phyloP scores from a whole-genome alignment of 1,140 invertebrate species.

The Platorchestia sp. region DNA sequence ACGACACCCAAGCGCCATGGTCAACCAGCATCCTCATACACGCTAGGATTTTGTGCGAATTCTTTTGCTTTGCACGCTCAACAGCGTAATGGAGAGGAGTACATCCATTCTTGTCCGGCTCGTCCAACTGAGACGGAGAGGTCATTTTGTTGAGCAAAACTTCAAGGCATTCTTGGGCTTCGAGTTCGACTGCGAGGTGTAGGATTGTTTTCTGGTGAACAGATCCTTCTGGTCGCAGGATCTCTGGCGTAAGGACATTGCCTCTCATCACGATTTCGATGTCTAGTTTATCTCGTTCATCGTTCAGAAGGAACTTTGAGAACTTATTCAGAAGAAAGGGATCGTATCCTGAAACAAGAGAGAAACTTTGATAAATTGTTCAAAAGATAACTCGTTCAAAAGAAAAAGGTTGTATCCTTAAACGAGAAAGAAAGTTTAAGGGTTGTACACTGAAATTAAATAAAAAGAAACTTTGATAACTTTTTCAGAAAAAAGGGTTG shows the following conservation, averaged over 20 bases:
- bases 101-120: neutral
- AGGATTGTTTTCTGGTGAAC: neutral
- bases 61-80: neutral
- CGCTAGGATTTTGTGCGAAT: neutral
- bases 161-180: conserved; percentile 18
- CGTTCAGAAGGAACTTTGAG: neutral
- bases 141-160: neutral
- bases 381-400: neutral
- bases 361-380: neutral
- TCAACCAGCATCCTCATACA: neutral
- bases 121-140: neutral
- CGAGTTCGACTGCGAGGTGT: neutral
- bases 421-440: too few relatives aligned
- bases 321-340: neutral
- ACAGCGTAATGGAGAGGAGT: neutral
- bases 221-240: neutral
- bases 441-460: too few relatives aligned
- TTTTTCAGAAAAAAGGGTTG: too few relatives aligned
- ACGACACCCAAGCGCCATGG: neutral
- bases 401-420: neutral
- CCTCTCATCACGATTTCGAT: neutral
- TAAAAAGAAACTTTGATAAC: too few relatives aligned
- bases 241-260: neutral
- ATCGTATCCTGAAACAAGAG: neutral
- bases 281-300: neutral